Base-by-base conservation (phyloP, 2,113 vertebrate genomes). In the Lichenostomus cassidix region DNA sequence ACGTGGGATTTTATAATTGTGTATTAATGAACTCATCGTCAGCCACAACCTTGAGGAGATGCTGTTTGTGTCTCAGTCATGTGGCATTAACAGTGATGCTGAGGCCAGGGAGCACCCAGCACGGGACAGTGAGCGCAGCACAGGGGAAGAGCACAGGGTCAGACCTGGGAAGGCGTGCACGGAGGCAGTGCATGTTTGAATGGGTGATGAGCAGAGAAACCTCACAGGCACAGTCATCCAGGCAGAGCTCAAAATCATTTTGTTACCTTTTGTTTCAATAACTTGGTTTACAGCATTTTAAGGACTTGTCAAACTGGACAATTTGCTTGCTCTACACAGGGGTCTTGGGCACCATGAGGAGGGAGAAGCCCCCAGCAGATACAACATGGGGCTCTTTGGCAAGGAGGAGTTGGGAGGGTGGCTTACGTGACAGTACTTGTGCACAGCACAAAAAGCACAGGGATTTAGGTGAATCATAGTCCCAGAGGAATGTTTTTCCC, bases 11-110 rank as follows among this genome's bases (percentile, higher is more conserved):
- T 83, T 93, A 69, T 96, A 91, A 90, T 83, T 67, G 81, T 53
- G 33, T 75, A 22, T 94, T 92, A 92, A 88, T 84, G 83, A 94
- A 55, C 84, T 81, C 60, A 25, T 96, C 94, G 94, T 89, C 75
- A 87, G 84, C 70, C 69, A 58, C 15, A 50, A 74, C 77, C 76
- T 87, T 56, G 84, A 83, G 78, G 90, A 41, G 21, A 55, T 79
- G 91, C 90, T 92, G 25, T 28, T 3, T n/a, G 41, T 82, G 76
- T 63, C 18, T 24, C 68, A 41, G 41, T 60, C 22, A 3, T 11
- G 56, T 65, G 85, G 75, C 39, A 52, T 35, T 19, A 33, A 50
- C 69, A 41, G 62, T 50, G 59, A 10, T 18, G 13, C 41, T 4
- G 47, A 53, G 77, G 74, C 16, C 29, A 75, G 86, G 71, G 49